Percentiles rank a stretch among this genome's conserved stretches.
phyloP scores from a whole-genome alignment of 2,888 invertebrate genomes.

The Escarpia spicata region DNA sequence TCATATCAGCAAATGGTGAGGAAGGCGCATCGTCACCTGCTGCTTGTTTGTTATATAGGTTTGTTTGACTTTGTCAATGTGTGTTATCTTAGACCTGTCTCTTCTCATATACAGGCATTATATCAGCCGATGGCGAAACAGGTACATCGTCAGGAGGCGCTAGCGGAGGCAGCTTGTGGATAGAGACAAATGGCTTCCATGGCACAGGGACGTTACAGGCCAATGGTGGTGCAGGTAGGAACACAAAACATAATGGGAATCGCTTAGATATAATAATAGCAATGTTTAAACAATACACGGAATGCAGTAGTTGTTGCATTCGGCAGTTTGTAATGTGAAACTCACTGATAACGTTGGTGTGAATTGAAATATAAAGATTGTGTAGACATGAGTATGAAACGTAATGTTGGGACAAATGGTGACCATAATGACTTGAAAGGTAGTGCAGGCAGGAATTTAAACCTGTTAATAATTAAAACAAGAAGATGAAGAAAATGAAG shows the following conservation, averaged over 20 bases:
- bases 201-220: slow-evolving; percentile 47
- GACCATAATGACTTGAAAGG: no score
- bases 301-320: background rate
- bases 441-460: no score
- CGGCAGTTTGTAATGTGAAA: background rate
- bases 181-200: slow-evolving; percentile 43
- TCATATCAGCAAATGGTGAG: no score
- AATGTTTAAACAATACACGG: no score
- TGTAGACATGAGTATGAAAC: no score
- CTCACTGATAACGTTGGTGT: no score
- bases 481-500: no score
- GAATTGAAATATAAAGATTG: no score
- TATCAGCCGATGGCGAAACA: slow-evolving; percentile 44
- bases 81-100: background rate
- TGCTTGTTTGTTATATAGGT: background rate
- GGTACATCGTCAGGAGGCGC: slow-evolving; percentile 48
- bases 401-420: no score
- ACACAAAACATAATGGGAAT: background rate
- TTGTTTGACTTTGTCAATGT: background rate
- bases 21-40: background rate
- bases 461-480: no score
- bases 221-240: slow-evolving; percentile 49
- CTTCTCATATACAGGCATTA: slow-evolving; percentile 40
- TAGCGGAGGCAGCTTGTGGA: slow-evolving; percentile 50
- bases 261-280: no score